Conservation (phyloP, 2,888 invertebrate species). For the Euphydryas editha region DNA sequence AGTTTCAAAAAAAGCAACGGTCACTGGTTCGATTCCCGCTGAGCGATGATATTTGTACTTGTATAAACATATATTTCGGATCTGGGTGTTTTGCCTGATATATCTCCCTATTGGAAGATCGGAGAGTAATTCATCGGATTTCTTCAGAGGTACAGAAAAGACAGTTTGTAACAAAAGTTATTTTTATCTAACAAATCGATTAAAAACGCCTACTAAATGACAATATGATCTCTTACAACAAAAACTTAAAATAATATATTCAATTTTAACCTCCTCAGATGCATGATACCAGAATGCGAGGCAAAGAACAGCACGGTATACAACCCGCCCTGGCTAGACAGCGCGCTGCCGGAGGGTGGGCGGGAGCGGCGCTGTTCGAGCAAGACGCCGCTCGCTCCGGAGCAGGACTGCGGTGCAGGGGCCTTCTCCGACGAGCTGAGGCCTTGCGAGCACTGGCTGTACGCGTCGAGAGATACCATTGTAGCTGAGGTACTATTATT, state of each 20-base stretch:
- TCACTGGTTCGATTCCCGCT: too few species aligned
- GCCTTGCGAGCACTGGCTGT: slow-evolving; percentile 68
- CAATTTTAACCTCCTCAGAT: slow-evolving; percentile 54
- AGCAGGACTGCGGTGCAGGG: slow-evolving; percentile 49
- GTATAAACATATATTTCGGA: too few species aligned
- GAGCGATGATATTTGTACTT: too few species aligned
- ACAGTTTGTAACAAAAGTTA: too few species aligned
- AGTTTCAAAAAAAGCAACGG: too few species aligned
- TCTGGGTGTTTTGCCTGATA: too few species aligned
- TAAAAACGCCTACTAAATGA: too few species aligned
- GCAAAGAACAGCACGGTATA: slow-evolving; percentile 59
- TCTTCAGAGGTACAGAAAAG: too few species aligned
- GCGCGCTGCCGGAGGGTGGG: slow-evolving; percentile 56
- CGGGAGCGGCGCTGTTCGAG: slow-evolving; percentile 53
- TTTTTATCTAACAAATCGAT: too few species aligned
- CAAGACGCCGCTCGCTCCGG: slow-evolving; percentile 47
- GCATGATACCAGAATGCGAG: slow-evolving; percentile 74
- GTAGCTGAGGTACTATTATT: slow-evolving; percentile 75
- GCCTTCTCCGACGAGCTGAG: slow-evolving; percentile 63
- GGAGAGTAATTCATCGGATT: too few species aligned
- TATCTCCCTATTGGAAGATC: too few species aligned
- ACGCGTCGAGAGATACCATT: slow-evolving; percentile 68
- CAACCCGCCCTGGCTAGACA: slow-evolving; percentile 60
- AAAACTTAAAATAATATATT: not conserved
- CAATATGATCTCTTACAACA: too few species aligned